Percentiles rank a stretch among this genome's conserved stretches.
These are phyloP conservation scores for Centroberyx gerrardi DNA, from an alignment of 2,797 vertebrate genomes.

Conservation along the genomic window DNA sequence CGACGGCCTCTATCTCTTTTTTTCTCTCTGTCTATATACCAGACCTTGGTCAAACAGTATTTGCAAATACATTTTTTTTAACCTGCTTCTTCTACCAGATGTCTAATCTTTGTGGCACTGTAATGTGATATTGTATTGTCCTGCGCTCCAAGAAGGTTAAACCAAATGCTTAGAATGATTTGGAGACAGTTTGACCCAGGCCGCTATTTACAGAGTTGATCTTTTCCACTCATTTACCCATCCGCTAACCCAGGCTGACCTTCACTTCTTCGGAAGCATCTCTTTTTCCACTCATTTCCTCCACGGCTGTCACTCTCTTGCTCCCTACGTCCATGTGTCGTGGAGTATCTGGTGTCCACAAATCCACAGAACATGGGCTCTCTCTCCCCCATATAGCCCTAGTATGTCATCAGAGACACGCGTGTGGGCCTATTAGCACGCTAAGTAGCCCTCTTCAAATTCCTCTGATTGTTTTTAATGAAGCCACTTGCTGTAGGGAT, in stretches of 20 bases:
- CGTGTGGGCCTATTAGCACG: conserved; percentile 55
- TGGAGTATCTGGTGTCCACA: conserved; percentile 64
- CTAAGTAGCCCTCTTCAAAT: conserved; percentile 67
- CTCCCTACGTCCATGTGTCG: conserved; percentile 21
- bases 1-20: background rate
- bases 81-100: too few species aligned
- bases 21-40: background rate
- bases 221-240: conserved; percentile 69
- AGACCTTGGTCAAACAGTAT: too few species aligned
- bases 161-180: conserved; percentile 49
- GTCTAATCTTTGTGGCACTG: conserved; percentile 23
- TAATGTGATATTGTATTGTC: conserved; percentile 30
- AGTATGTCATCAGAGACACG: conserved; percentile 61
- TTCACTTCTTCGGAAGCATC: conserved; percentile 47
- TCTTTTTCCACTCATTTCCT: conserved; percentile 69
- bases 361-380: conserved; percentile 46
- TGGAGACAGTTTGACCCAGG: conserved; percentile 46
- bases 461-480: conserved; percentile 70
- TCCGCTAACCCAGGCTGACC: conserved; percentile 60
- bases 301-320: conserved; percentile 30
- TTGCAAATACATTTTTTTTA: too few species aligned
- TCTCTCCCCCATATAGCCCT: conserved; percentile 43
- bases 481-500: conserved; percentile 61
- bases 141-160: conserved; percentile 27
- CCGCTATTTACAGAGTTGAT: conserved; percentile 50